A percentile compares a stretch with the other conserved stretches of the same genome.
These are phyloP conservation scores for Dascyllus trimaculatus DNA, from an alignment of 2,113 vertebrate genomes.

Conservation along the genomic window DNA sequence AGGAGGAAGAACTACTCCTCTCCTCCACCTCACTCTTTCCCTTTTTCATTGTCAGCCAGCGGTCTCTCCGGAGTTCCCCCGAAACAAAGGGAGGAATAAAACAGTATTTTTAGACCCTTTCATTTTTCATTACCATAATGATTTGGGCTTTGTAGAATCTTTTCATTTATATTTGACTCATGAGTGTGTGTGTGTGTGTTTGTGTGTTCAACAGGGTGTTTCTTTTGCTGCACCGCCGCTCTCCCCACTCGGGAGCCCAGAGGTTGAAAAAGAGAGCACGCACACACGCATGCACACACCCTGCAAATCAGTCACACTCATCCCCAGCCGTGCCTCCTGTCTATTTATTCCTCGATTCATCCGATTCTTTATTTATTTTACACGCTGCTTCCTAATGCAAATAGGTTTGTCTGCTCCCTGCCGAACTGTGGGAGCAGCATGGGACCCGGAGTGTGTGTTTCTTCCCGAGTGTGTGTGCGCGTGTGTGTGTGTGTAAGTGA, in stretches of 20 bases:
- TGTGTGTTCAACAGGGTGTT: slow-evolving; percentile 67
- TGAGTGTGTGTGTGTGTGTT: slow-evolving; percentile 51
- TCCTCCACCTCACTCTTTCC: slow-evolving; percentile 17
- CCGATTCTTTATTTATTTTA: slow-evolving; percentile 83
- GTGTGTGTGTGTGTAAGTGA: slow-evolving; percentile 23
- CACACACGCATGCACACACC: slow-evolving; percentile 38
- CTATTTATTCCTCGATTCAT: slow-evolving; percentile 83
- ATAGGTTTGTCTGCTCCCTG: slow-evolving; percentile 77
- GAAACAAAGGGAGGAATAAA: slow-evolving; percentile 75
- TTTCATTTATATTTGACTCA: slow-evolving; percentile 77
- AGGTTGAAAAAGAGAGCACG: slow-evolving; percentile 59
- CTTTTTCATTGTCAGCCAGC: slow-evolving; percentile 56
- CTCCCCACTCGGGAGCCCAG: slow-evolving; percentile 58
- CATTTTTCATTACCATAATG: slow-evolving; percentile 82
- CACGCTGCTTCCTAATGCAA: slow-evolving; percentile 79
- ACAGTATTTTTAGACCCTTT: slow-evolving; percentile 82
- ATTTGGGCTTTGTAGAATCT: slow-evolving; percentile 74
- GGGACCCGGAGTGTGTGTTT: slow-evolving; percentile 58
- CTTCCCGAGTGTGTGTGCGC: not conserved
- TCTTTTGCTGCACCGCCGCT: slow-evolving; percentile 59
- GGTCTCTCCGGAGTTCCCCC: slow-evolving; percentile 69
- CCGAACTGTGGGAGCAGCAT: slow-evolving; percentile 69
- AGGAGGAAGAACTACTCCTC: slow-evolving; percentile 1
- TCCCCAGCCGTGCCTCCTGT: slow-evolving; percentile 74
- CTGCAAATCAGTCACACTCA: slow-evolving; percentile 70